Percentiles rank a stretch among this genome's conserved stretches.
phyloP scores from a whole-genome alignment of 2,113 vertebrate genomes.

The Peucedramus taeniatus region DNA sequence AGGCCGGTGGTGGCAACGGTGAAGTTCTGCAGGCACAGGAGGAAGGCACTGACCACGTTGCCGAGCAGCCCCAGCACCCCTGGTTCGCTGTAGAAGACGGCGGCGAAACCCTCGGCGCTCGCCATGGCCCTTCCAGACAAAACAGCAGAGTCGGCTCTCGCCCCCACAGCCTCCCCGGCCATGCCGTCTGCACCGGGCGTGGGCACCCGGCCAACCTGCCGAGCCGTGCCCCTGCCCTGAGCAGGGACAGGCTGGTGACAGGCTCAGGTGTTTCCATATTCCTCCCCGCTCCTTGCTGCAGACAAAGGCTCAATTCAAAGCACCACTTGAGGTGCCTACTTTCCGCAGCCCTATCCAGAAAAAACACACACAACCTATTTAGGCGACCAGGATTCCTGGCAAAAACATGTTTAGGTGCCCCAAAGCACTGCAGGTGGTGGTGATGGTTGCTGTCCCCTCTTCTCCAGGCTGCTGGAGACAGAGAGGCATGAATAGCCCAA shows the following conservation, averaged over 20 bases:
- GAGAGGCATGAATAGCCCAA: conserved; percentile 20
- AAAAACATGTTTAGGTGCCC: conserved; percentile 60
- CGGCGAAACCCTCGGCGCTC: conserved; percentile 77
- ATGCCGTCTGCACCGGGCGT: background rate
- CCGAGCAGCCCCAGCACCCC: conserved; percentile 84
- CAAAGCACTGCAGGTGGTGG: conserved; percentile 52
- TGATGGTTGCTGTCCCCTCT: conserved; percentile 41
- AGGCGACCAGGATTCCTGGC: conserved; percentile 22
- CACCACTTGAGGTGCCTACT: conserved; percentile 29
- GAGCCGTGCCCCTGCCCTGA: background rate
- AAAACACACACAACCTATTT: conserved; percentile 49
- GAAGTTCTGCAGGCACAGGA: conserved; percentile 86
- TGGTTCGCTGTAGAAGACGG: conserved; percentile 87
- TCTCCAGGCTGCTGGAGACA: conserved; percentile 32
- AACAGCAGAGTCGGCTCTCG: background rate
- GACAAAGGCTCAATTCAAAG: conserved; percentile 55
- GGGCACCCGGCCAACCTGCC: background rate
- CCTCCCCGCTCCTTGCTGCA: background rate
- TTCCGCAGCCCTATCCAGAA: conserved; percentile 49
- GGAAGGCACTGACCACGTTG: conserved; percentile 87
- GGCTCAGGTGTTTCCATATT: conserved; percentile 46
- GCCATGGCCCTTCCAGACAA: conserved; percentile 68
- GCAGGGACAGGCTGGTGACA: background rate
- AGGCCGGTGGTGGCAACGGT: conserved; percentile 61
- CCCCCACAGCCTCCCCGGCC: background rate